A percentile compares a stretch with the other conserved stretches of the same genome.
Evolutionary conservation across 2,797 vertebrate species (phyloP).

Genomic region (Eulemur coronatus): DNA sequence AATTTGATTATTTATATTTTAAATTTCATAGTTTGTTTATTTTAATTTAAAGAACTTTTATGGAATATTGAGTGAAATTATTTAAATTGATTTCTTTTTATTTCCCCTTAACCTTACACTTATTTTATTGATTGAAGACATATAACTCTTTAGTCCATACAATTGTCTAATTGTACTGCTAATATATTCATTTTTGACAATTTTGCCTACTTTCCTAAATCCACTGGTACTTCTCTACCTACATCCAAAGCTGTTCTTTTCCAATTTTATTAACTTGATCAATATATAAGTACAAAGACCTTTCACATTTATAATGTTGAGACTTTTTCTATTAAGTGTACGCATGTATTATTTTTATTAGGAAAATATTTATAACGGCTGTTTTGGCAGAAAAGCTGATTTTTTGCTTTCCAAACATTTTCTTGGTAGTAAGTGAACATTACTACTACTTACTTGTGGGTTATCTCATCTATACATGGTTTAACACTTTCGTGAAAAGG

Average conservation of each 20-base stretch:
- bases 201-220: background rate
- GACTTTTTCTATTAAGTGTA: background rate
- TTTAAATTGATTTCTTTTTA: background rate
- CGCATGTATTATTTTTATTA: background rate
- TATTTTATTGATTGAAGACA: background rate
- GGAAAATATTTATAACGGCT: background rate
- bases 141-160: background rate
- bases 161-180: background rate
- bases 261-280: background rate
- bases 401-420: background rate
- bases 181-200: background rate
- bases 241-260: background rate
- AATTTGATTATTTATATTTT: background rate
- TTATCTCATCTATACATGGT: background rate
- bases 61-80: background rate
- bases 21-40: background rate
- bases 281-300: background rate
- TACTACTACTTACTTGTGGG: accelerated
- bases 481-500: background rate
- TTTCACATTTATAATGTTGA: background rate
- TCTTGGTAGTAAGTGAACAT: background rate
- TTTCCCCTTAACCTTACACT: background rate
- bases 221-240: background rate
- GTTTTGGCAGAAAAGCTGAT: background rate
- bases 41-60: background rate